Conservation (phyloP, 37 sponge, comb jelly and placozoan genomes). For the Ianthella basta region DNA sequence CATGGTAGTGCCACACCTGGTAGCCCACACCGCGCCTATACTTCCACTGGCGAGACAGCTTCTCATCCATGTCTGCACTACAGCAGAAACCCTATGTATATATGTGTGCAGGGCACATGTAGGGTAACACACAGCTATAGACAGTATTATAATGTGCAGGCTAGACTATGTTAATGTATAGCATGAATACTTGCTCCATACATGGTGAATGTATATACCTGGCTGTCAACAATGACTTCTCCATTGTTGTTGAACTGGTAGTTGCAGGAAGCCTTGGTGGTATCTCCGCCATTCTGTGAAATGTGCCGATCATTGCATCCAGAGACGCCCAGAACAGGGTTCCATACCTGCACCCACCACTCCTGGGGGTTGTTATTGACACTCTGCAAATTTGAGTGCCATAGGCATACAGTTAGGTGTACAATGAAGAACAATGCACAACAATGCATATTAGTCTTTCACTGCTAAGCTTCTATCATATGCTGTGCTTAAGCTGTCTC, state of each 20-base stretch:
- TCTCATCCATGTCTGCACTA: conserved; percentile 37
- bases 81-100: conserved; percentile 58
- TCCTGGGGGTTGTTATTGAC: conserved; percentile 35
- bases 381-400: conserved; percentile 1
- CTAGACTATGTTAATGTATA: too few relatives aligned
- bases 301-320: conserved; percentile 9
- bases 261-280: not conserved
- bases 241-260: conserved; percentile 5
- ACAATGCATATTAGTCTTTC: not conserved
- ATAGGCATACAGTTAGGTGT: not conserved
- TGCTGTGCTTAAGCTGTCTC: conserved; percentile 12
- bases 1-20: conserved; percentile 45
- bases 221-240: conserved; percentile 6
- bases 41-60: conserved; percentile 55
- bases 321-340: conserved; percentile 8
- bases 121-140: not conserved
- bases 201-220: not conserved
- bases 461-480: not conserved
- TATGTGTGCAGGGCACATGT: not conserved
- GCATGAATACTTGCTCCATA: too few relatives aligned
- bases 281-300: conserved; percentile 17
- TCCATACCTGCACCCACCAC: conserved; percentile 19
- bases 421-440: not conserved
- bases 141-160: not conserved
- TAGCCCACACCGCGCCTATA: conserved; percentile 58